These are phyloP conservation scores for Sclerurus mexicanus DNA, from an alignment of 2,113 vertebrate genomes.

Conservation along the genomic window DNA sequence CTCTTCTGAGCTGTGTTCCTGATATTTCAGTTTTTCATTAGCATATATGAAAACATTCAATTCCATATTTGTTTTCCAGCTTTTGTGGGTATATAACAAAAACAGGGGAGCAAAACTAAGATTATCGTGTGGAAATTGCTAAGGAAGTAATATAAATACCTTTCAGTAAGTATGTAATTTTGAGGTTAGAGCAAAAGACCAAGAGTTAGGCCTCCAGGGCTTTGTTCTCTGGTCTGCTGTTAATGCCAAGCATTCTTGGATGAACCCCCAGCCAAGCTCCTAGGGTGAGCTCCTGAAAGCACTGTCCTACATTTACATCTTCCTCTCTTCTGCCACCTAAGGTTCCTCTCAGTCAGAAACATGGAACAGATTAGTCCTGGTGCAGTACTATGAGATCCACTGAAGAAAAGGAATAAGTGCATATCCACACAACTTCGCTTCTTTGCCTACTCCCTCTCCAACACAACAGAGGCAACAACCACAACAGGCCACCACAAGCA, in stretches of 20 bases:
- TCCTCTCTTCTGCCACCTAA: not conserved
- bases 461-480: not conserved
- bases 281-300: not conserved
- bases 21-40: not conserved
- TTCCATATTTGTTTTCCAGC: not conserved
- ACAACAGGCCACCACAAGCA: not conserved
- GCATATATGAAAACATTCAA: not conserved
- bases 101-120: not conserved
- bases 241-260: not conserved
- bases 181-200: not conserved
- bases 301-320: not conserved
- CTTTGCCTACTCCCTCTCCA: not conserved
- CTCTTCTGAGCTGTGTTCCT: not conserved
- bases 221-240: not conserved
- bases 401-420: not conserved
- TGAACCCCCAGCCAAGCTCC: not conserved
- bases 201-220: not conserved
- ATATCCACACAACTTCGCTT: fast-evolving
- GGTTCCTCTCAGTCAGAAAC: not conserved
- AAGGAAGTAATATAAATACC: not conserved
- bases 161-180: not conserved
- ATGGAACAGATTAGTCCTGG: not conserved
- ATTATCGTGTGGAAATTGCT: not conserved
- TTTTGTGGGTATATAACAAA: not conserved
- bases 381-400: not conserved